phyloP scores from a whole-genome alignment of 2,797 vertebrate genomes.

The Lacerta viridis region DNA sequence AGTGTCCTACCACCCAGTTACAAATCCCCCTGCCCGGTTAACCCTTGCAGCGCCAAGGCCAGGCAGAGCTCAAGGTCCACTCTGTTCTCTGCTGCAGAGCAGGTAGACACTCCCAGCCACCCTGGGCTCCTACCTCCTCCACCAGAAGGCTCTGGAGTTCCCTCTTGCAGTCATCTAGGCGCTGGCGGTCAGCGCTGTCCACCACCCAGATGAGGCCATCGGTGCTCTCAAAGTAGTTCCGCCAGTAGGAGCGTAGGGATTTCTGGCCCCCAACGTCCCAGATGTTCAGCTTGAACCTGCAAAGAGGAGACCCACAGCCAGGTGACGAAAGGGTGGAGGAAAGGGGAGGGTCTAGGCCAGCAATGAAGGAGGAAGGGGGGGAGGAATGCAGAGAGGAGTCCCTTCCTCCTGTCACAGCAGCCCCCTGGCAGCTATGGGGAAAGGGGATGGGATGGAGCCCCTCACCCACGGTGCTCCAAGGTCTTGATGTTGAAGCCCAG shows the following conservation, averaged over 20 bases:
- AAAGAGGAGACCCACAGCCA: background rate
- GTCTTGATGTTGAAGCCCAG: conserved; percentile 96
- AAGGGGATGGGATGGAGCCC: accelerated
- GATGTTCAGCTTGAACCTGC: conserved; percentile 92
- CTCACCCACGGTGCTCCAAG: conserved; percentile 89
- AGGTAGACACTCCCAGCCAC: background rate
- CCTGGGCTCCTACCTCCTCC: conserved; percentile 85
- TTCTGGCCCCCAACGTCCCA: conserved; percentile 96
- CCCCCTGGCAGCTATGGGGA: background rate
- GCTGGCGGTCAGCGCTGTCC: conserved; percentile 91
- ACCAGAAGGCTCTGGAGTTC: conserved; percentile 87
- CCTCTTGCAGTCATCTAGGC: conserved; percentile 89
- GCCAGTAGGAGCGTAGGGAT: conserved; percentile 93
- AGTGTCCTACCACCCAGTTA: background rate
- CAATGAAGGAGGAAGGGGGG: background rate
- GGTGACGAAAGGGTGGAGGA: background rate
- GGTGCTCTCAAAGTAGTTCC: conserved; percentile 96
- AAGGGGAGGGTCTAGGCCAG: background rate
- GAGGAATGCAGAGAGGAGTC: background rate
- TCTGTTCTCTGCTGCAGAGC: too few species aligned
- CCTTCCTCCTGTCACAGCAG: too few species aligned
- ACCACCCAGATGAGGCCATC: conserved; percentile 96
- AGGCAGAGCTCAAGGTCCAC: background rate
- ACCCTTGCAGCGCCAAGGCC: too few species aligned
- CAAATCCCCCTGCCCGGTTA: background rate